Conservation (phyloP, 1,140 invertebrate genomes). For the Camponotus floridanus region DNA sequence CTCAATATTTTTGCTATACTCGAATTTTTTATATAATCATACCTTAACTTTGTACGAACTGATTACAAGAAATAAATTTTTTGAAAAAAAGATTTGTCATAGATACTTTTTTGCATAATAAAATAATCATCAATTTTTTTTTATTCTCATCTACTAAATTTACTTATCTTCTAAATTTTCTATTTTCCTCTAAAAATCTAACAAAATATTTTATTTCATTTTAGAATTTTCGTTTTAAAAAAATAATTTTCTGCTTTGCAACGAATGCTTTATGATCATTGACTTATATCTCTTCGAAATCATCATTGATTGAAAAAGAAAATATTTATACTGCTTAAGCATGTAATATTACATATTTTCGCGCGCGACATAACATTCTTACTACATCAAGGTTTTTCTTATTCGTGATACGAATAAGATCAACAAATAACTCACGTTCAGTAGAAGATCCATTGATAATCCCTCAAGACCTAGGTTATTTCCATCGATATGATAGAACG, state of each 20-base stretch:
- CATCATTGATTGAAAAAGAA: neutral
- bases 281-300: neutral
- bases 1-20: neutral
- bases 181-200: too few species aligned
- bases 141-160: too few species aligned
- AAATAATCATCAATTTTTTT: too few species aligned
- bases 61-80: neutral
- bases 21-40: neutral
- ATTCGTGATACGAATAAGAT: constrained; percentile 25
- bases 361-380: neutral
- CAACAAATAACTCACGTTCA: neutral
- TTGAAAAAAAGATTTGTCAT: neutral
- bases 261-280: neutral
- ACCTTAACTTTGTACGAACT: neutral
- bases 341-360: neutral
- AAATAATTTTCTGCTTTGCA: constrained; percentile 4
- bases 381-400: neutral
- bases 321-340: neutral
- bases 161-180: too few species aligned
- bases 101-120: neutral
- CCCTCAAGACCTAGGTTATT: neutral
- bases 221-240: neutral
- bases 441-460: constrained; percentile 1
- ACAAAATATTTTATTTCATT: neutral
- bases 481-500: neutral